Evolutionary conservation across 2,797 vertebrate genomes (phyloP), one percentile per base, ranked within the genome.

Genomic region (Oreochromis grahami): DNA sequence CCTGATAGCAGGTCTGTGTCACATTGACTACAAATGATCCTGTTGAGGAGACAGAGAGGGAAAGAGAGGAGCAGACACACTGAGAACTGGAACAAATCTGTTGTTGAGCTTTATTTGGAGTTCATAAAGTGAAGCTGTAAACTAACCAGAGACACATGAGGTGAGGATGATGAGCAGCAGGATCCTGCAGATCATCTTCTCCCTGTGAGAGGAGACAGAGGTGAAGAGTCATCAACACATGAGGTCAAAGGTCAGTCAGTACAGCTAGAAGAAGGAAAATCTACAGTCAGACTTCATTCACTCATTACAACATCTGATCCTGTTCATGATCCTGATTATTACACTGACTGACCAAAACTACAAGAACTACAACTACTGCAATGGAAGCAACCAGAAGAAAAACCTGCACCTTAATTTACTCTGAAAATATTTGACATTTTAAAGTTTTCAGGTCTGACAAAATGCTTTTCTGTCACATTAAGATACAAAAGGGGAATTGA

Each of bases 371-470:
- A 55, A 55, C 1, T 26, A 17, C 55, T 2, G 26, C 24, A 2
- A 29, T 17, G 26, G 14, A 56, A 29, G 55, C 26, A 58, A 17
- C 0, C 0, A 32, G 2, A 9, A 58, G 14, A 2, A 1, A 56
- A 56, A 56, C 3, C 55, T 56, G 55, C 14, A 29, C 14, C 32
- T 56, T 56, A 1, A 56, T 56, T 9, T 32, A 9, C 2, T 56
- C 1, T 58, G 14, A 32, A 0, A 56, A 26, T 55, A 55, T 55
- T 55, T 55, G 12, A 26, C 2, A 55, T 55, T 3, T 55, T 55
- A 24, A 53, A 53, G 14, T 56, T 56, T 17, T 32, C 55, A 56
- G 55, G 14, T 7, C 14, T 17, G 14, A 29, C 7, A 17, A 56
- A 32, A 29, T 56, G 8, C 17, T 56, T 56, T 56, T 56, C 55